Evolutionary conservation across 2,797 vertebrate genomes (phyloP).

Genomic region (Fistularia tabacaria): DNA sequence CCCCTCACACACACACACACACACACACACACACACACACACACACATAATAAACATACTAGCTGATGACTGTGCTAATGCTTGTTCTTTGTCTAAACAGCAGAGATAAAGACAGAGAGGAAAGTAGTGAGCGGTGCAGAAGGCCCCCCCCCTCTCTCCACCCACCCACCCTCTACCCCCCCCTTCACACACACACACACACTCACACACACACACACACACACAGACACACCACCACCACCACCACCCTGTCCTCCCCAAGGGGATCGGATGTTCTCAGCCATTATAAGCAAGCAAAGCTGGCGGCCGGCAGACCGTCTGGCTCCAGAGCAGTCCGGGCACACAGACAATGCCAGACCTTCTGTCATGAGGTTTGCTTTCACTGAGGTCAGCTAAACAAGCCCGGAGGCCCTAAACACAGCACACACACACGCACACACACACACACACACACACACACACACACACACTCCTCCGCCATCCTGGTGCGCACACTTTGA

Average conservation of each 20-base stretch:
- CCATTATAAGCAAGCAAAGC: conserved; percentile 82
- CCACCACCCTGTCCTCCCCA: conserved; percentile 66
- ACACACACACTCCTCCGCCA: conserved; percentile 44
- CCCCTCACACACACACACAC: conserved; percentile 9
- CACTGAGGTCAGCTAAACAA: conserved; percentile 79
- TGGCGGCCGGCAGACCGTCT: conserved; percentile 84
- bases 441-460: too few species aligned
- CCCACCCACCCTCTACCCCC: not conserved
- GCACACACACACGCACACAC: too few species aligned
- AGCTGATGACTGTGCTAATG: conserved; percentile 67
- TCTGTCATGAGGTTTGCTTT: conserved; percentile 78
- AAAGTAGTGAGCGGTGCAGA: conserved; percentile 64
- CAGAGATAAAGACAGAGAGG: conserved; percentile 71
- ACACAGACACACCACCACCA: not conserved
- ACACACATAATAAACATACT: conserved; percentile 62
- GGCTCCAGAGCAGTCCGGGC: conserved; percentile 79
- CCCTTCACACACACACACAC: too few species aligned
- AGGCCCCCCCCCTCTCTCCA: conserved; percentile 20
- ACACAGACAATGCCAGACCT: conserved; percentile 84
- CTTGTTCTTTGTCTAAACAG: conserved; percentile 71
- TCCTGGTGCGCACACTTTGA: conserved; percentile 34
- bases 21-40: conserved; percentile 21
- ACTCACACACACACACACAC: too few species aligned
- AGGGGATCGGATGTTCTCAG: conserved; percentile 86
- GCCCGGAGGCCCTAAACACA: conserved; percentile 56